phyloP scores from a whole-genome alignment of 1,140 invertebrate genomes.

The Zaprionus inermis region DNA sequence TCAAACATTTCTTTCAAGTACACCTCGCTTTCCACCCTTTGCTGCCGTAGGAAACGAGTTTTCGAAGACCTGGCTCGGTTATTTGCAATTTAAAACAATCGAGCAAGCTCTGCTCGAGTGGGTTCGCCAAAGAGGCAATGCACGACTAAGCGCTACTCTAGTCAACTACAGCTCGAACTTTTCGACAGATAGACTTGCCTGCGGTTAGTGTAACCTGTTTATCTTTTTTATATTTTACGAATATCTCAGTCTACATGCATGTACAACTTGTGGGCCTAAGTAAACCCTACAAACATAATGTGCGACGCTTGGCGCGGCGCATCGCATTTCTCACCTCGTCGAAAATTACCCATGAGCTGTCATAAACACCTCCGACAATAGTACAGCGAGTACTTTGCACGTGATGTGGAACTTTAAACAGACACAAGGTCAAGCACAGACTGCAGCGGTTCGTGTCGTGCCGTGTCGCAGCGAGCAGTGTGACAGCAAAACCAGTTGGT shows the following conservation, averaged over 20 bases:
- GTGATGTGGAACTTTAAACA: slow-evolving; percentile 61
- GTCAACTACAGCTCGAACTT: no score
- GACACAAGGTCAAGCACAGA: slow-evolving; percentile 74
- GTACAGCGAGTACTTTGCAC: slow-evolving; percentile 45
- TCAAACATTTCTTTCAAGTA: slow-evolving; percentile 74
- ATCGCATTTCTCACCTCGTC: slow-evolving; percentile 48
- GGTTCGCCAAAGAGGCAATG: background rate
- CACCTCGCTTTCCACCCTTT: slow-evolving; percentile 74
- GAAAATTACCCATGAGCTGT: slow-evolving; percentile 40
- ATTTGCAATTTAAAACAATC: slow-evolving; percentile 54
- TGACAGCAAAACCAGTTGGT: slow-evolving; percentile 21
- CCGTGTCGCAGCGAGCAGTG: background rate
- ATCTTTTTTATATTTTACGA: background rate
- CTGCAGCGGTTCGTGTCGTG: slow-evolving; percentile 14
- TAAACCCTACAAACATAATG: background rate
- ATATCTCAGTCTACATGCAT: background rate
- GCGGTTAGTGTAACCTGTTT: background rate
- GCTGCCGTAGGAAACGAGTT: slow-evolving; percentile 65
- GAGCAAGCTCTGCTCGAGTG: background rate
- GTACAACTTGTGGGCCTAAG: no score
- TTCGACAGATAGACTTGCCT: no score
- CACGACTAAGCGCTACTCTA: background rate
- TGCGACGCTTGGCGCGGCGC: background rate
- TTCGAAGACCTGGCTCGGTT: slow-evolving; percentile 69
- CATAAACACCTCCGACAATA: slow-evolving; percentile 10